Conservation (phyloP, 1,140 invertebrate species). For the Drosophila triauraria region DNA sequence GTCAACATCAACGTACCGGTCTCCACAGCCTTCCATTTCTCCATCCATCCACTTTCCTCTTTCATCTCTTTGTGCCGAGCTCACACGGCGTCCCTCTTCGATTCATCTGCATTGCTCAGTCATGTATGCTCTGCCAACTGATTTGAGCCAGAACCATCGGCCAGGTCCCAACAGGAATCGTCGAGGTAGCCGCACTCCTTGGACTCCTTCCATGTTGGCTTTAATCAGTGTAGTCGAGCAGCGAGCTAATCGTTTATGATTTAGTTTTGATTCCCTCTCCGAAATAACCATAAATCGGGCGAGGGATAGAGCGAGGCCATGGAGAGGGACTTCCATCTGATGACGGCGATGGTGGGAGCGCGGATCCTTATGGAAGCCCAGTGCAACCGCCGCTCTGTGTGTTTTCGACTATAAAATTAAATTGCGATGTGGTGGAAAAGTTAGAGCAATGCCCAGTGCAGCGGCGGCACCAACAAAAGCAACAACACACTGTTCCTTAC, state of each 20-base stretch:
- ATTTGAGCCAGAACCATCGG: constrained; percentile 56
- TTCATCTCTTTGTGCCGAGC: constrained; percentile 40
- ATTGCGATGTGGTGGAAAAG: constrained; percentile 80
- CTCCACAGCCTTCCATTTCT: constrained; percentile 5
- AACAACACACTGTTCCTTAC: constrained; percentile 73
- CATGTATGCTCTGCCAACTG: constrained; percentile 73
- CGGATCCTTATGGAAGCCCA: constrained; percentile 41
- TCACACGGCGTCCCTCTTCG: constrained; percentile 26
- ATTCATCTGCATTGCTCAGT: constrained; percentile 74
- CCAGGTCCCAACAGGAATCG: constrained; percentile 16
- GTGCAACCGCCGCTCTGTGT: constrained; percentile 71
- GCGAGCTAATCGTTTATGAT: constrained; percentile 77
- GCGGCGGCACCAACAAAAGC: constrained; percentile 28
- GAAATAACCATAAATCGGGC: constrained; percentile 63
- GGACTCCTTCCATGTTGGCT: constrained; percentile 48
- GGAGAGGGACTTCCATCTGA: not conserved
- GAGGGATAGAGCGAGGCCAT: not conserved
- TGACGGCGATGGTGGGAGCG: constrained; percentile 8
- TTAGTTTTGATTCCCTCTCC: constrained; percentile 75
- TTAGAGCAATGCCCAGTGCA: constrained; percentile 71
- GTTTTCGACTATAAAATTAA: constrained; percentile 84
- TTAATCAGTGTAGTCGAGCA: constrained; percentile 73
- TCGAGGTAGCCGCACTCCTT: constrained; percentile 10
- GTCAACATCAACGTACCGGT: constrained; percentile 23
- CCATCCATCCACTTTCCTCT: constrained; percentile 11